Evolutionary conservation across 2,113 vertebrate genomes (phyloP).

Genomic region (Furnarius figulus): DNA sequence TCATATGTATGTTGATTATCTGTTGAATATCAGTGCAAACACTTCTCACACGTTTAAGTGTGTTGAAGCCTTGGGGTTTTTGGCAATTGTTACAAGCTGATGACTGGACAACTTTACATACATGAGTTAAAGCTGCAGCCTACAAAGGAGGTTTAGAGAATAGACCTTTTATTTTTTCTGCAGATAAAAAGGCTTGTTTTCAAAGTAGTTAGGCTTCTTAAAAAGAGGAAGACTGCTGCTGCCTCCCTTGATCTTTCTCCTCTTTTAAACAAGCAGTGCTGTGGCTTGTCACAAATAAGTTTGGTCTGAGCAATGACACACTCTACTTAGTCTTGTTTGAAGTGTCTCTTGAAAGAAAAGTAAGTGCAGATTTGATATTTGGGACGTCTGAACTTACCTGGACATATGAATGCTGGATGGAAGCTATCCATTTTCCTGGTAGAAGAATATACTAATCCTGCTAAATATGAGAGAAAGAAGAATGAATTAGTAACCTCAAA

Average conservation of each 20-base stretch:
- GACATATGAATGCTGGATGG: background rate
- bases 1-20: background rate
- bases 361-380: background rate
- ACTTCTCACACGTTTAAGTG: background rate
- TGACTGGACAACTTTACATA: background rate
- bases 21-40: background rate
- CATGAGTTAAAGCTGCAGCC: background rate
- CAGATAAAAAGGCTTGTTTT: background rate
- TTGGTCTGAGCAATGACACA: background rate
- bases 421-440: background rate
- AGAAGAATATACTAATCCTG: background rate
- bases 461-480: background rate
- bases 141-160: background rate
- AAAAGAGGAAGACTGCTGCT: background rate
- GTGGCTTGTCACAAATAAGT: background rate
- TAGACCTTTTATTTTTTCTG: background rate
- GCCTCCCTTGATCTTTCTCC: background rate
- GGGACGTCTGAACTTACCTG: background rate
- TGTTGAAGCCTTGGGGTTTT: background rate
- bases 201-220: background rate
- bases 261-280: background rate
- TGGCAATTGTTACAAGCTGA: background rate
- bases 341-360: background rate
- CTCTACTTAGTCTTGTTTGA: background rate
- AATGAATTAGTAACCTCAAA: background rate